A percentile compares a stretch with the other conserved stretches of the same genome.
Evolutionary conservation across 2,888 invertebrate species (phyloP).

Genomic region (Plebejus argus): DNA sequence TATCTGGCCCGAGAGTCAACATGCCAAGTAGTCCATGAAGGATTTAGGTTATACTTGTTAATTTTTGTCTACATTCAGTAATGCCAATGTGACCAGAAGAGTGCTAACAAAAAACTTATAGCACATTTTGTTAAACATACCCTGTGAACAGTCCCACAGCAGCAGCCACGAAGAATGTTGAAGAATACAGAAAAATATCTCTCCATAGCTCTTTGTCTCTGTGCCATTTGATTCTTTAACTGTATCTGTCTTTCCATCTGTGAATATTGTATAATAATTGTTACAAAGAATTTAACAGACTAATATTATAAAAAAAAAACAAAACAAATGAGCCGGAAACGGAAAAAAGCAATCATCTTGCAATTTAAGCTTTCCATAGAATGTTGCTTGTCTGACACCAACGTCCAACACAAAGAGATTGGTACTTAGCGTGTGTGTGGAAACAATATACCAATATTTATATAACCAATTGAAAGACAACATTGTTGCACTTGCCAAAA

Average conservation of each 20-base stretch:
- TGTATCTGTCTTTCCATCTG: slow-evolving; percentile 91
- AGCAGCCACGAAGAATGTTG: slow-evolving; percentile 83
- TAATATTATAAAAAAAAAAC: neutral
- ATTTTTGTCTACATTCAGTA: neutral
- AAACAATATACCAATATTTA: no score
- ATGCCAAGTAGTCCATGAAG: no score
- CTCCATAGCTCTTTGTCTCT: slow-evolving; percentile 87
- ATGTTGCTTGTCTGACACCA: no score
- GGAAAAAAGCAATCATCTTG: neutral
- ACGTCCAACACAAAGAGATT: no score
- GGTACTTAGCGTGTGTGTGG: no score
- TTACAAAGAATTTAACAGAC: neutral
- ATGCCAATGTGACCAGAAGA: neutral
- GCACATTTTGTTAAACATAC: slow-evolving; percentile 52
- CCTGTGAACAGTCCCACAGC: slow-evolving; percentile 75
- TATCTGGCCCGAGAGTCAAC: no score
- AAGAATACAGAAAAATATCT: slow-evolving; percentile 87
- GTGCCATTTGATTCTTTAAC: slow-evolving; percentile 89
- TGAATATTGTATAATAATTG: neutral
- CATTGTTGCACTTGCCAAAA: no score
- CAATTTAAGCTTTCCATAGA: no score
- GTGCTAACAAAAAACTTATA: neutral
- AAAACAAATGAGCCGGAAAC: neutral
- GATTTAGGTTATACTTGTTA: no score
- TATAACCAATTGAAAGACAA: no score